A percentile compares a stretch with the other conserved stretches of the same genome.
Evolutionary conservation across 2,888 invertebrate species (phyloP).

Genomic region (Alcis repandata): DNA sequence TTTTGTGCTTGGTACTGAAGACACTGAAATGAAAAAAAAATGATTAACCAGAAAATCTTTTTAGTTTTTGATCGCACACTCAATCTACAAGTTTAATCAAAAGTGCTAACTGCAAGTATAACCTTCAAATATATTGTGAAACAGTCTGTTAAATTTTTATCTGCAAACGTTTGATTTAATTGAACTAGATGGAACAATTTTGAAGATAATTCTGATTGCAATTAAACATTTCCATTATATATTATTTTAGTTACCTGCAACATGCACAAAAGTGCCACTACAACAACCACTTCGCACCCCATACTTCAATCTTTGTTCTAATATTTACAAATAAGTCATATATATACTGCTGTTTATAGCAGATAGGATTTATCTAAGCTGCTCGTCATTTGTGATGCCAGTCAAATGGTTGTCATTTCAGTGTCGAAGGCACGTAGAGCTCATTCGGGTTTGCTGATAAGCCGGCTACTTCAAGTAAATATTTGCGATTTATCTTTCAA

Average conservation of each 20-base stretch:
- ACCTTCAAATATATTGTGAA: too few species aligned
- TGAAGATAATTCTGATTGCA: background rate
- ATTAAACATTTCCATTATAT: background rate
- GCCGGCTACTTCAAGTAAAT: constrained; percentile 52
- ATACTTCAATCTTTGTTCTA: constrained; percentile 53
- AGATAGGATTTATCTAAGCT: constrained; percentile 56
- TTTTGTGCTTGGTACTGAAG: constrained; percentile 14
- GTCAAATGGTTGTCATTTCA: constrained; percentile 49
- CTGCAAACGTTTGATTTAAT: background rate
- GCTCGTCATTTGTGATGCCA: constrained; percentile 57
- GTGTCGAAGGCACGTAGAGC: constrained; percentile 57
- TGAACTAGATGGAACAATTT: background rate
- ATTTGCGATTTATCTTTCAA: constrained; percentile 24
- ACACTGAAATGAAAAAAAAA: constrained; percentile 34
- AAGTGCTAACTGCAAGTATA: too few species aligned
- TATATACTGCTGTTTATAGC: constrained; percentile 42
- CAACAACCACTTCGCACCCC: constrained; percentile 56
- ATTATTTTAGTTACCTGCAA: constrained; percentile 62
- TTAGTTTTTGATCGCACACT: too few species aligned
- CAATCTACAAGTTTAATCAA: too few species aligned
- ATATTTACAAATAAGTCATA: constrained; percentile 33
- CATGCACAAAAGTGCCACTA: constrained; percentile 58
- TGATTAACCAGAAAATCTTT: too few species aligned
- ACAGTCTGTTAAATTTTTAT: too few species aligned
- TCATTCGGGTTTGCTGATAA: constrained; percentile 47